Percentiles rank a stretch among this genome's conserved stretches.
Conservation (phyloP, 1,140 invertebrate species). For the Coenobita brevimanus region DNA sequence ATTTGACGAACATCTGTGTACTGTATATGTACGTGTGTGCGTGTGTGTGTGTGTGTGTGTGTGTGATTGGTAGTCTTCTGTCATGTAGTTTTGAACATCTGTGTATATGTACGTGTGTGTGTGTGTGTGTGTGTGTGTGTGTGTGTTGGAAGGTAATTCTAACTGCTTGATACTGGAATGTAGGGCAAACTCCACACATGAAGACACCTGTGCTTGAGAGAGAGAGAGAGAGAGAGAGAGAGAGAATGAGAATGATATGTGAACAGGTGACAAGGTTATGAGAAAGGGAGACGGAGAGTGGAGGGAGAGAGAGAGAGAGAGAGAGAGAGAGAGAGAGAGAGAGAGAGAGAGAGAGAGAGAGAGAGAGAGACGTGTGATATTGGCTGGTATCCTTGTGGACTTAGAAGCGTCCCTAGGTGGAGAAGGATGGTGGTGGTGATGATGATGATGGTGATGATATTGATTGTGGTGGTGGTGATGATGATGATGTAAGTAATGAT, state of each 20-base stretch:
- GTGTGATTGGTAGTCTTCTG: too few species aligned
- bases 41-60: slow-evolving; percentile 1
- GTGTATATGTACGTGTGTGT: neutral
- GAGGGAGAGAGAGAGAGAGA: neutral
- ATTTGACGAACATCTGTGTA: too few species aligned
- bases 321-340: neutral
- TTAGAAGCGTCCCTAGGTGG: too few species aligned
- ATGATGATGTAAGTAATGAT: neutral
- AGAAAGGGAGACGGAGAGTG: neutral
- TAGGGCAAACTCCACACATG: too few species aligned
- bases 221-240: neutral
- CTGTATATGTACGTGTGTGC: slow-evolving; percentile 1
- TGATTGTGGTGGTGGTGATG: neutral
- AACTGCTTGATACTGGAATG: too few species aligned
- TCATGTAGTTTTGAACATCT: neutral
- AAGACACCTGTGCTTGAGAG: neutral
- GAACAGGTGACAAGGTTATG: too few species aligned
- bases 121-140: slow-evolving; percentile 1
- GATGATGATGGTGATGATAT: neutral
- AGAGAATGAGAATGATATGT: too few species aligned
- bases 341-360: neutral
- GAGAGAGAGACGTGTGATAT: neutral
- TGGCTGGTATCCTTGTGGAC: too few species aligned
- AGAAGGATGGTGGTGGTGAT: neutral
- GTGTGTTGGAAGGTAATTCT: neutral